phyloP scores from a whole-genome alignment of 2,888 invertebrate species.

The Ctena decussata region DNA sequence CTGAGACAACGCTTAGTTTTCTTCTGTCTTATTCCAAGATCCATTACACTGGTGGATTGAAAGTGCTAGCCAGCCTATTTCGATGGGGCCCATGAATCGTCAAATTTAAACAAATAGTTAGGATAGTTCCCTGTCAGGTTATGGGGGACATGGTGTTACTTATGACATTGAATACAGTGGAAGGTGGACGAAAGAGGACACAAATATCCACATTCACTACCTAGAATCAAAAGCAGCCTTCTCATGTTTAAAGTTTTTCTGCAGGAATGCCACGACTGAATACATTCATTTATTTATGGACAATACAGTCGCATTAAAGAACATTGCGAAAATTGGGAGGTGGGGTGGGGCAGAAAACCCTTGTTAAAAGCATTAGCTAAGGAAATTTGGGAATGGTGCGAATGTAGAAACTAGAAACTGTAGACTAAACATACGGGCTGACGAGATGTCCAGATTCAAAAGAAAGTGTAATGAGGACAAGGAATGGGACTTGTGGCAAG shows the following conservation, averaged over 20 bases:
- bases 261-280: background rate
- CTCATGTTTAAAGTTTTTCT: background rate
- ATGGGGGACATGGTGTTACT: slow-evolving; percentile 13
- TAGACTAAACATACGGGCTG: background rate
- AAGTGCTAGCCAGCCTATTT: background rate
- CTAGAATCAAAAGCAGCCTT: slow-evolving; percentile 8
- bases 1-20: too few relatives aligned
- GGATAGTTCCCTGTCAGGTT: background rate
- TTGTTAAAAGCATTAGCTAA: background rate
- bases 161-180: background rate
- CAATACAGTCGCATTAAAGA: slow-evolving; percentile 1
- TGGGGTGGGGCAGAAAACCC: background rate
- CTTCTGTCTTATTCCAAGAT: too few relatives aligned
- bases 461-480: background rate
- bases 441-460: background rate
- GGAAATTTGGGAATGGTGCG: background rate
- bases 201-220: background rate
- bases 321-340: background rate
- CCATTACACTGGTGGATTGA: too few relatives aligned
- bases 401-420: background rate
- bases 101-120: slow-evolving; percentile 12
- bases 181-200: background rate
- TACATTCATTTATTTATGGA: slow-evolving; percentile 8
- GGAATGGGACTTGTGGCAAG: background rate
- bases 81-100: background rate